A percentile compares a stretch with the other conserved stretches of the same genome.
phyloP scores from a whole-genome alignment of 2,113 vertebrate species.

The Halcyon malimbica region DNA sequence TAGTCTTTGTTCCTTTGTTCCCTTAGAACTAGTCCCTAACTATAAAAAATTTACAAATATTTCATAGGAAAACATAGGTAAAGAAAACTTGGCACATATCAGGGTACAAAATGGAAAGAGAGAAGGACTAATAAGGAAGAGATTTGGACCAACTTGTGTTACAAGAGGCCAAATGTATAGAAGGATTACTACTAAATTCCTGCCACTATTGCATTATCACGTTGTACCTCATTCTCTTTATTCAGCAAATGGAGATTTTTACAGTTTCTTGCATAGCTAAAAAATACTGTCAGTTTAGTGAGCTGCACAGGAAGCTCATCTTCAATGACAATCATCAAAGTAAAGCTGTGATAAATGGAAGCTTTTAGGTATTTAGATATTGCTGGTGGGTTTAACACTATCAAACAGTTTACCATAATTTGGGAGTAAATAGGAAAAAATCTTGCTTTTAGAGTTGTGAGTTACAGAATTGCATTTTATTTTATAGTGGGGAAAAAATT shows the following conservation, averaged over 20 bases:
- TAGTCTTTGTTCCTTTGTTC: background rate
- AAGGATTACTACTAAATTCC: background rate
- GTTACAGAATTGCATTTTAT: background rate
- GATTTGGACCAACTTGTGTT: background rate
- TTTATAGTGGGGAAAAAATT: background rate
- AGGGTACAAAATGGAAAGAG: background rate
- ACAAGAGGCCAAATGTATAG: background rate
- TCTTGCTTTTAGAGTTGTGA: background rate
- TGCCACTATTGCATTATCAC: background rate
- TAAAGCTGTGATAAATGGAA: background rate
- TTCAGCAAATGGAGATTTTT: background rate
- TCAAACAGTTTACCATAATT: background rate
- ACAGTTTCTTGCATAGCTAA: background rate
- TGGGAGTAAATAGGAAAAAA: background rate
- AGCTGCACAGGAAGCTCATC: background rate
- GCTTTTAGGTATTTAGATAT: background rate
- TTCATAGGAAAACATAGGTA: background rate
- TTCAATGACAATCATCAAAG: background rate
- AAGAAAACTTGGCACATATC: background rate
- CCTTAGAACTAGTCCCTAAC: background rate
- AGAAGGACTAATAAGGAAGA: background rate
- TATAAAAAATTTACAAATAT: background rate
- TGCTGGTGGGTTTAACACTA: background rate
- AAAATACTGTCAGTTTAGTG: background rate
- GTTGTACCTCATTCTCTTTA: background rate